These are phyloP conservation scores for Eospalax fontanierii DNA, from an alignment of 2,797 vertebrate genomes.

Conservation along the genomic window DNA sequence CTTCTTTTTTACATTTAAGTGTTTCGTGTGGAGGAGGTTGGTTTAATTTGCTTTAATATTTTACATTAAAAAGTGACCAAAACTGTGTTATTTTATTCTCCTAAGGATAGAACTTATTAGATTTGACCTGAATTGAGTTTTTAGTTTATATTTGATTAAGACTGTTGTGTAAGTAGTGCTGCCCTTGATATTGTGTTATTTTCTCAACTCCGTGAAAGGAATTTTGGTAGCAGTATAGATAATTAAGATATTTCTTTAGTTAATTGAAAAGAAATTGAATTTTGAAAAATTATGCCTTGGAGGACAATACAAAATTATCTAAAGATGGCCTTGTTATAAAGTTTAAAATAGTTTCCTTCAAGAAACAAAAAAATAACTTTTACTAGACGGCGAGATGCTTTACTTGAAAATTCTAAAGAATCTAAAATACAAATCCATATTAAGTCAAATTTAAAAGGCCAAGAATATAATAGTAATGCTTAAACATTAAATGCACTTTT, in stretches of 20 bases:
- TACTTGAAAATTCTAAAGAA: neutral
- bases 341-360: neutral
- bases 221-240: neutral
- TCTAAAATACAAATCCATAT: neutral
- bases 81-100: neutral
- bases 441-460: neutral
- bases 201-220: neutral
- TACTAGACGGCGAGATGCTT: neutral
- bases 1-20: neutral
- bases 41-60: conserved; percentile 15
- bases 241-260: neutral
- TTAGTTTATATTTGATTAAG: neutral
- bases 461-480: neutral
- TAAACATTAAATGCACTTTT: neutral
- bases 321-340: neutral
- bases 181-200: neutral
- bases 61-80: neutral
- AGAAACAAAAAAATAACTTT: neutral
- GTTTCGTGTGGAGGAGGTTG: neutral
- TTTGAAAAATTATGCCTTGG: neutral
- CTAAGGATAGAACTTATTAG: neutral
- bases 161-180: neutral
- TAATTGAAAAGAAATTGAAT: conserved; percentile 2
- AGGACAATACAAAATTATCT: neutral
- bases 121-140: neutral